A percentile compares a stretch with the other conserved stretches of the same genome.
These are phyloP conservation scores for Phthorimaea operculella DNA, from an alignment of 1,140 invertebrate genomes.

Conservation along the genomic window DNA sequence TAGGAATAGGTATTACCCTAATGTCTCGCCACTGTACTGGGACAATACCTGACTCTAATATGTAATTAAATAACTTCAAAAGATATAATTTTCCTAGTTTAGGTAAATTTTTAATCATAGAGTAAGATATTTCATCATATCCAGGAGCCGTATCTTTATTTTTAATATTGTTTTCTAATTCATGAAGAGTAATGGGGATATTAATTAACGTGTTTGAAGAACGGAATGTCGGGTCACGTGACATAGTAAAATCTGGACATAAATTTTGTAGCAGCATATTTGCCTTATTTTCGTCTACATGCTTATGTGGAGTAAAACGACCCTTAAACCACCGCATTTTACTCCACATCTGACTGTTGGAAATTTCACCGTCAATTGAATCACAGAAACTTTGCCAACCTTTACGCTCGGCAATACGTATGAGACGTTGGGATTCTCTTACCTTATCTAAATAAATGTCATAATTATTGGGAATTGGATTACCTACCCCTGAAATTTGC, in stretches of 20 bases:
- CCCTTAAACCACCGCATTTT: slow-evolving; percentile 4
- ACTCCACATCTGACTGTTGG: neutral
- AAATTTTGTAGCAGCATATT: neutral
- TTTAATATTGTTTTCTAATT: slow-evolving; percentile 1
- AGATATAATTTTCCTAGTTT: slow-evolving; percentile 8
- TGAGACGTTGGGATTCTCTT: neutral
- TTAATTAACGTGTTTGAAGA: neutral
- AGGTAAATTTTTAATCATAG: slow-evolving; percentile 22
- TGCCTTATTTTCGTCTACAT: neutral
- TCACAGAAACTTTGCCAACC: slow-evolving; percentile 1
- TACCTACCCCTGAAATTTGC: neutral
- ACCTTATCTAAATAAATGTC: neutral
- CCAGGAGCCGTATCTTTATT: slow-evolving; percentile 15
- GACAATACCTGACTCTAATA: slow-evolving; percentile 14
- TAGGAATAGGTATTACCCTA: slow-evolving; percentile 36
- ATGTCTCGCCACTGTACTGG: slow-evolving; percentile 40
- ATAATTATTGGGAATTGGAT: neutral
- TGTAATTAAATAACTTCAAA: slow-evolving; percentile 18
- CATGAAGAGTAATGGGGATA: neutral
- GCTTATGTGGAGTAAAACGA: neutral
- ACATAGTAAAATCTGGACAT: neutral
- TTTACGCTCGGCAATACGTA: neutral
- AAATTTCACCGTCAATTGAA: neutral
- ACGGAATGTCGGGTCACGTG: neutral
- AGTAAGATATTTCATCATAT: slow-evolving; percentile 23